Evolutionary conservation across 2,113 vertebrate genomes (phyloP), one percentile per base, ranked within the genome.

Genomic region (Hiodon alosoides): DNA sequence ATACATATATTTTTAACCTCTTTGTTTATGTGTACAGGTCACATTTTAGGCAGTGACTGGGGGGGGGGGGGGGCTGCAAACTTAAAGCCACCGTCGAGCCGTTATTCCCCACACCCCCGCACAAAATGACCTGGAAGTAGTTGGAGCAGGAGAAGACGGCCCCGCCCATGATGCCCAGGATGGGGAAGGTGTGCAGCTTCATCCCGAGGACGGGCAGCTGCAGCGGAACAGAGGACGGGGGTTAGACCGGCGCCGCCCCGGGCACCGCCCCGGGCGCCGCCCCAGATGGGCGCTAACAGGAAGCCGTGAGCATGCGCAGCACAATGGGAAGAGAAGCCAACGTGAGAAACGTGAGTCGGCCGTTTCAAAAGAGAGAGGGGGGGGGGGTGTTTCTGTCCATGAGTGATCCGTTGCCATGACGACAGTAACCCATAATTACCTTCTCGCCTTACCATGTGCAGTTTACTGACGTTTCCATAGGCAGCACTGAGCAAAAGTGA

Each of bases 71-170:
- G 31, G 14, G 5, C 3, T 57, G 48, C 2, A 5, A 50, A 82
- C 95, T 95, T 92, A 98, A 96, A 77, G 96, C 97, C 78, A 97
- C 94, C 1, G 96, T 98, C 55, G 97, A 98, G 84, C 96, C 96
- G 59, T 98, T 98, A 84, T 98, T 98, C 76, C 97, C 96, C 50
- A 97, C 93, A 4, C 96, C 97, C 60, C 96, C 96, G 54, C 93
- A 93, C 80, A 98, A 85, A 82, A 99, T 99, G 83, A 96, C 93
- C 62, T 90, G 83, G 86, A 98, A 98, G 85, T 98, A 98, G 91
- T 93, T 95, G 84, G 92, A 93, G 84, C 89, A 94, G 84, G 96
- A 97, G 88, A 91, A 92, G 75, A 95, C 80, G 77, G 90, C 91
- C 75, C 96, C 97, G 7, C 89, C 90, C 17, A 94, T 82, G 81